Percentiles rank a stretch among this genome's conserved stretches.
Evolutionary conservation across 2,797 vertebrate genomes (phyloP).

Genomic region (Apodemus agrarius): DNA sequence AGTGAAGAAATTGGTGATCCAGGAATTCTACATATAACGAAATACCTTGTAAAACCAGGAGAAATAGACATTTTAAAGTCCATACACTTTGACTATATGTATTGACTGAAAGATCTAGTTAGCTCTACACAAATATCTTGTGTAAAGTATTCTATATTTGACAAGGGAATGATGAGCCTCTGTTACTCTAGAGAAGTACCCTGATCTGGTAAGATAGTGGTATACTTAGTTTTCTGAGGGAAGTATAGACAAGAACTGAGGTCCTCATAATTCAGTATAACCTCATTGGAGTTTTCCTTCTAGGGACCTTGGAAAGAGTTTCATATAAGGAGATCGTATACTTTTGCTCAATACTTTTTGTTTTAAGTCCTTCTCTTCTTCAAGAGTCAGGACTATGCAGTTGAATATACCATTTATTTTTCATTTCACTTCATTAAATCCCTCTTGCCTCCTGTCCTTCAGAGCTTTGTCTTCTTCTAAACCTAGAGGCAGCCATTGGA

Average conservation of each 20-base stretch:
- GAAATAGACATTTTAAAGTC: neutral
- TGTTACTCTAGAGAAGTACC: neutral
- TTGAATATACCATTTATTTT: neutral
- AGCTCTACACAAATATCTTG: neutral
- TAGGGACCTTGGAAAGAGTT: no score
- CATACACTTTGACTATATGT: neutral
- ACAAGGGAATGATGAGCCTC: neutral
- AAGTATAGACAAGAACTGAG: neutral
- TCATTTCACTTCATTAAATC: neutral
- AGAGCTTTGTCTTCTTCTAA: neutral
- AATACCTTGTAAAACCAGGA: neutral
- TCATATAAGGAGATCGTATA: neutral
- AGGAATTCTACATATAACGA: neutral
- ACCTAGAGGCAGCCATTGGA: no score
- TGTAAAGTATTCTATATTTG: neutral
- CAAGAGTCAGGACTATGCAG: rapidly evolving
- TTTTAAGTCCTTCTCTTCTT: neutral
- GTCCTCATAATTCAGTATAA: neutral
- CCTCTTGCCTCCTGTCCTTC: rapidly evolving
- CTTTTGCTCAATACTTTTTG: neutral
- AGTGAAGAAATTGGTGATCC: neutral
- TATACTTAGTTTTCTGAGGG: neutral
- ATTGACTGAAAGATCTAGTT: neutral
- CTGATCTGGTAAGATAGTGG: neutral
- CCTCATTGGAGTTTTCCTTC: no score